Base-by-base conservation (phyloP, 92 coral and sea anemone genomes). In the Phenganax stokvisi region DNA sequence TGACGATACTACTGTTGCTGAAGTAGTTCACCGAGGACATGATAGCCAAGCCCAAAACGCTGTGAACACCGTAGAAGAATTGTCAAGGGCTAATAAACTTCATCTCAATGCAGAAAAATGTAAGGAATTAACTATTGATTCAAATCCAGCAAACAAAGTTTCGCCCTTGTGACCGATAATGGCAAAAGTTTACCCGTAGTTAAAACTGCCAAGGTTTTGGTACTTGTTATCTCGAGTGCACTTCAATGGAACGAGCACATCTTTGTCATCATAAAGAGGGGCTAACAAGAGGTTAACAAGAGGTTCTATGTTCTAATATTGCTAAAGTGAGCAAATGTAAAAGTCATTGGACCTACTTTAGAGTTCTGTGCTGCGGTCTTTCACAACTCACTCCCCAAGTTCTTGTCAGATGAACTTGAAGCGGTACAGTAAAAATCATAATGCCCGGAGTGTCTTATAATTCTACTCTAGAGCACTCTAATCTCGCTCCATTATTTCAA, bases 71-170 rank as follows among this genome's bases (percentile, higher is more conserved):
- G 84, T 80, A 29, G 61, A 80, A 71, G 56, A 47, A 0, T 80
- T 59, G 84, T 80, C 74, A 6, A 64, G 59, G 64, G 53, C 56
- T 55, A 80, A 80, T 59, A 66, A 47, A 71, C 72, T 79, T 16
- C 77, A 31, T 9, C 84, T 67, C 51, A 80, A 80, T 66, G 79
- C 84, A 30, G 60, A 80, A 13, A 79, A 79, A 79, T 60, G 83
- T 79, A 79, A 79, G 54, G 83, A 79, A 62, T 57, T 60, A 12
- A 17, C 17, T 16, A 62, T 79, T 37, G 74, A 79, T 79, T 61
- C 61, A 79, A 79, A 65, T 11, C 69, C 37, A 60, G 10, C 12
- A 51, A 17, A 37, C 83, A 79, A 31, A 58, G 3, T 54, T 79
- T 79, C 31, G 52, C 25, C 62, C 83, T 74, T 29, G 3, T 58